These are phyloP conservation scores for Alces alces DNA, from an alignment of 2,113 vertebrate genomes.

Conservation along the genomic window DNA sequence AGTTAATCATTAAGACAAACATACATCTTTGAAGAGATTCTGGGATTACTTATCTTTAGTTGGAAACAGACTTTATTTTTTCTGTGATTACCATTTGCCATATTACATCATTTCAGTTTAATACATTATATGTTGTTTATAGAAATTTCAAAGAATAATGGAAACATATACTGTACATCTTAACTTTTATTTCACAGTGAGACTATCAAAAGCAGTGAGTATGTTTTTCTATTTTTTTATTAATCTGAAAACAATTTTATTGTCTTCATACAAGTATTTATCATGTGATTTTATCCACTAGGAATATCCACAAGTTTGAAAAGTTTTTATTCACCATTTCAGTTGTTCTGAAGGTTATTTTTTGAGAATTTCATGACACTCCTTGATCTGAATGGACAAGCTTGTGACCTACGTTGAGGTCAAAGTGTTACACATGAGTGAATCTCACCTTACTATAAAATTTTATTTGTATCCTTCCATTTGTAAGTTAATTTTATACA, in stretches of 20 bases:
- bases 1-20: slow-evolving; percentile 52
- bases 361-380: neutral
- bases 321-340: neutral
- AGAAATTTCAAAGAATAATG: neutral
- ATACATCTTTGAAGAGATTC: slow-evolving; percentile 47
- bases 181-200: slow-evolving; percentile 36
- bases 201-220: neutral
- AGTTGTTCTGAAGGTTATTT: neutral
- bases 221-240: slow-evolving; percentile 12
- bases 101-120: slow-evolving; percentile 19
- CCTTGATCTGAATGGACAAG: neutral
- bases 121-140: slow-evolving; percentile 37
- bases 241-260: neutral
- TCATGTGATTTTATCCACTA: neutral
- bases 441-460: neutral
- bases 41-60: slow-evolving; percentile 50
- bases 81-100: slow-evolving; percentile 40
- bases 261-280: neutral
- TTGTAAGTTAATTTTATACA: neutral
- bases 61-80: slow-evolving; percentile 54
- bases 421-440: neutral
- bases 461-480: neutral
- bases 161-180: neutral
- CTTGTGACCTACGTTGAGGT: neutral
- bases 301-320: neutral